These are phyloP conservation scores for Trichonephila inaurata DNA, from an alignment of 1,140 invertebrate genomes.

Conservation along the genomic window DNA sequence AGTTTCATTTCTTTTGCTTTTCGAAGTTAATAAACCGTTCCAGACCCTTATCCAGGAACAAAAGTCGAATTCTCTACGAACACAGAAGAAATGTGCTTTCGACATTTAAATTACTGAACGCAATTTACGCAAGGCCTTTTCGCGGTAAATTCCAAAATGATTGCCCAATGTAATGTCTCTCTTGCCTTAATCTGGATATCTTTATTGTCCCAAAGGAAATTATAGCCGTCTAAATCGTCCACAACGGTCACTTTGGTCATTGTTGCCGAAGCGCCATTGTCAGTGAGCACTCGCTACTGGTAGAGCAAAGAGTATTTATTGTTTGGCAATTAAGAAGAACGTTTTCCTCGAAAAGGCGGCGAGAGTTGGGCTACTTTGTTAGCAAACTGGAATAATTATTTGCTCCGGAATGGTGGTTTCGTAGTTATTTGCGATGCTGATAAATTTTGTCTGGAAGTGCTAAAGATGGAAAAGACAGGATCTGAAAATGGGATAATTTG, in stretches of 20 bases:
- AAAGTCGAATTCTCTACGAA: neutral
- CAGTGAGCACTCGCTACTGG: neutral
- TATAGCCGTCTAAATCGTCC: neutral
- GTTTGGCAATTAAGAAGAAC: neutral
- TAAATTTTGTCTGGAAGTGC: no score
- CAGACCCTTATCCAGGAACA: neutral
- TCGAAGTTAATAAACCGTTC: neutral
- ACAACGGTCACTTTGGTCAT: neutral
- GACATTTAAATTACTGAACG: neutral
- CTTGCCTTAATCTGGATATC: neutral
- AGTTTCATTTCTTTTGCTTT: neutral
- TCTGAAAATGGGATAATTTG: no score
- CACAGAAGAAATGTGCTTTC: neutral
- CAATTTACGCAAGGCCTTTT: neutral
- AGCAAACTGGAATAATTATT: neutral
- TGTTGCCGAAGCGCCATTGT: constrained; percentile 2
- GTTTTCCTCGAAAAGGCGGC: neutral
- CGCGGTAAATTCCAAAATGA: neutral
- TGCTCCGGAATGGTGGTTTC: no score
- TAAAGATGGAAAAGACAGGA: no score
- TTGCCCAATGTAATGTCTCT: no score
- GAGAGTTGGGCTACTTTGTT: neutral
- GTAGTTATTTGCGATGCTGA: no score
- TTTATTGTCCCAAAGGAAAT: neutral
- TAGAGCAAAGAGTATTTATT: neutral